A percentile compares a stretch with the other conserved stretches of the same genome.
These are phyloP conservation scores for Cotesia typhae DNA, from an alignment of 1,140 invertebrate species.

Conservation along the genomic window DNA sequence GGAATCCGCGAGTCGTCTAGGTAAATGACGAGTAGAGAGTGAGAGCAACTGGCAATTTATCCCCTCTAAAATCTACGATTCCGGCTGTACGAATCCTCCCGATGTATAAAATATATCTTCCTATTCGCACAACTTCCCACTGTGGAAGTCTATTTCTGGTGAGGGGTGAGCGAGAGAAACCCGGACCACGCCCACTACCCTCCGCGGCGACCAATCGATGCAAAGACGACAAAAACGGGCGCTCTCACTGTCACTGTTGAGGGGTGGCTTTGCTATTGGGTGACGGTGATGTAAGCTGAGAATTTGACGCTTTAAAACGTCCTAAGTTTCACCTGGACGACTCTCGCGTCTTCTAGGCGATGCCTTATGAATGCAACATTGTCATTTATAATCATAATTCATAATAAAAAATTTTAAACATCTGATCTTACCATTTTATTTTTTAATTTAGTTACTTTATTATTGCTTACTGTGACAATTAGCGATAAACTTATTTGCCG, in stretches of 20 bases:
- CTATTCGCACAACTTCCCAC: too few species aligned
- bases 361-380: neutral
- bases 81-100: conserved; percentile 4
- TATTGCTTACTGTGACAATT: too few species aligned
- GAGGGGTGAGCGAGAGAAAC: conserved; percentile 14
- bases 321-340: conserved; percentile 29
- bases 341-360: neutral
- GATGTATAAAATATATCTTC: too few species aligned
- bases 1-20: conserved; percentile 21
- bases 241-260: conserved; percentile 50
- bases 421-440: too few species aligned
- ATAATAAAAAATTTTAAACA: too few species aligned
- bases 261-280: conserved; percentile 39
- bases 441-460: too few species aligned
- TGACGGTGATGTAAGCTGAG: conserved; percentile 48
- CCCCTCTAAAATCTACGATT: neutral
- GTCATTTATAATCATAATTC: too few species aligned
- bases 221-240: conserved; percentile 42
- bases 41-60: conserved; percentile 32
- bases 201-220: conserved; percentile 49
- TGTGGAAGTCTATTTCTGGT: neutral
- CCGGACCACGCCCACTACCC: conserved; percentile 52
- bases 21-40: conserved; percentile 40
- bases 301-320: conserved; percentile 55
- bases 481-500: too few species aligned